phyloP scores from a whole-genome alignment of 37 sponge, comb jelly and placozoan species.

The Chondrilla cf. caribensis region DNA sequence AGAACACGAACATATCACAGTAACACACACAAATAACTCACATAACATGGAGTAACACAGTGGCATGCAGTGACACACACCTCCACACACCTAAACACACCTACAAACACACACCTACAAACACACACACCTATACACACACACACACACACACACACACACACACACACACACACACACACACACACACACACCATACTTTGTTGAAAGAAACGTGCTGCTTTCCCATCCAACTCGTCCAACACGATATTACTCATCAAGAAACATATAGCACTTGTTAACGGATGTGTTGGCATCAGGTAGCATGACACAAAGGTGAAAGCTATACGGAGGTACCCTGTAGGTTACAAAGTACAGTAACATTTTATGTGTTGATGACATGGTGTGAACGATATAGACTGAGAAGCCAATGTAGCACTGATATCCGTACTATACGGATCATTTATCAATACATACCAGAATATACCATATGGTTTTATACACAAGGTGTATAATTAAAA shows the following conservation, averaged over 20 bases:
- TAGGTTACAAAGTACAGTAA: too few relatives aligned
- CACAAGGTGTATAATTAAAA: too few relatives aligned
- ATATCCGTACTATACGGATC: too few relatives aligned
- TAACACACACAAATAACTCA: too few relatives aligned
- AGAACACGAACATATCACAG: background rate
- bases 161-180: background rate
- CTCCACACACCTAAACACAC: background rate
- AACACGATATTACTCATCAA: background rate
- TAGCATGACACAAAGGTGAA: background rate
- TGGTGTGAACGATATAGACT: too few relatives aligned
- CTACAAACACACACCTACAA: background rate
- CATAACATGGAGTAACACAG: too few relatives aligned
- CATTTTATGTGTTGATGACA: too few relatives aligned
- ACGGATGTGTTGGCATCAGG: background rate
- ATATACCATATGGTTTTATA: too few relatives aligned
- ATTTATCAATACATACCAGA: too few relatives aligned
- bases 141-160: background rate
- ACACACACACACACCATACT: background rate
- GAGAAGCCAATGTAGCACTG: too few relatives aligned
- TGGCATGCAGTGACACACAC: background rate
- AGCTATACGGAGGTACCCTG: background rate
- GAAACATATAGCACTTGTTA: background rate
- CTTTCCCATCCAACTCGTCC: slow-evolving; percentile 4
- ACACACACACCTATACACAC: background rate
- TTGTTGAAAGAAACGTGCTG: background rate